A percentile compares a stretch with the other conserved stretches of the same genome.
These are phyloP conservation scores for Upupa epops DNA, from an alignment of 2,113 vertebrate species.

Conservation along the genomic window DNA sequence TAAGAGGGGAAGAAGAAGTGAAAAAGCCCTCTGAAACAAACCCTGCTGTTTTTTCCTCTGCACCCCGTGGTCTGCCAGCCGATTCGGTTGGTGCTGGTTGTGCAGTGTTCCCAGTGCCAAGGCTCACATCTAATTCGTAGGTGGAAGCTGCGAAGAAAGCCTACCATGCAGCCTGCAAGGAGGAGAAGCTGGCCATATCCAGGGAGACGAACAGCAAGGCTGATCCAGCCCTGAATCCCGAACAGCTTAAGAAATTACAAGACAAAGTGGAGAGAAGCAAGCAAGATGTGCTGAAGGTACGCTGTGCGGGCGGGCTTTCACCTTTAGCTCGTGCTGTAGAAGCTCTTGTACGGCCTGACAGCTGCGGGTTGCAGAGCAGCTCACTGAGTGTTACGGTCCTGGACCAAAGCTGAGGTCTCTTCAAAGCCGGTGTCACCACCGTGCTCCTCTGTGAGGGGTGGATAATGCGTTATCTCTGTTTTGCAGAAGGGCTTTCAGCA, in stretches of 20 bases:
- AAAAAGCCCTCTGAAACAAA: background rate
- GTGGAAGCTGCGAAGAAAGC: constrained; percentile 91
- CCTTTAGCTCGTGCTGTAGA: background rate
- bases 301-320: background rate
- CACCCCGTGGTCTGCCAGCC: background rate
- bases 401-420: background rate
- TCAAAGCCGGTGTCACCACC: background rate
- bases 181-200: constrained; percentile 92
- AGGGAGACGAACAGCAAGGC: constrained; percentile 91
- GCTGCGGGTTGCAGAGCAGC: no score
- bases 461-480: background rate
- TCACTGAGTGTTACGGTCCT: background rate
- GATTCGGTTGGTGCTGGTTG: background rate
- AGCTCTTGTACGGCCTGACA: no score
- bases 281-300: constrained; percentile 93
- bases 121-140: constrained; percentile 62
- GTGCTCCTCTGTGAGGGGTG: background rate
- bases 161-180: constrained; percentile 92
- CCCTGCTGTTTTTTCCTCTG: background rate
- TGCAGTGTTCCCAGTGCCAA: background rate
- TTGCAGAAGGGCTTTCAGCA: background rate
- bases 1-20: background rate
- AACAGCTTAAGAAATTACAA: constrained; percentile 94
- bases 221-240: constrained; percentile 90
- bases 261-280: constrained; percentile 98